A percentile compares a stretch with the other conserved stretches of the same genome.
These are phyloP conservation scores for Channa argus DNA, from an alignment of 2,113 vertebrate species.

Conservation along the genomic window DNA sequence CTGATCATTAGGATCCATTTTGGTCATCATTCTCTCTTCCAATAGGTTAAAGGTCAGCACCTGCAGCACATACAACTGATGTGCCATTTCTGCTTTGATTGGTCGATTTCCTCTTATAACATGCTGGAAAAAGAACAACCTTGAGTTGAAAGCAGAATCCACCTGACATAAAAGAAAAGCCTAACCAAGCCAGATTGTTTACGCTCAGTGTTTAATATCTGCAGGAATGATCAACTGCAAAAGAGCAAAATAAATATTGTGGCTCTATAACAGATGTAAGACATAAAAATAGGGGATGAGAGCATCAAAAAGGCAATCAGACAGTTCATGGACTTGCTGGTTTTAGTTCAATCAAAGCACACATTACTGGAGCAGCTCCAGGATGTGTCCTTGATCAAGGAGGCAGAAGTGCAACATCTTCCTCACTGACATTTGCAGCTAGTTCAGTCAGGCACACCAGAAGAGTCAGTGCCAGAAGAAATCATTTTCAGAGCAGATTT, in stretches of 20 bases:
- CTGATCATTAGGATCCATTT: constrained; percentile 99
- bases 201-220: not conserved
- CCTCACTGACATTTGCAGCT: constrained; percentile 31
- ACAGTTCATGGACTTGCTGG: not conserved
- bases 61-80: constrained; percentile 97
- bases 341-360: not conserved
- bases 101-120: constrained; percentile 97
- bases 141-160: not conserved
- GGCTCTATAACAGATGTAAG: not conserved
- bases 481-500: constrained; percentile 54
- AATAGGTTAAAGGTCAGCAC: constrained; percentile 97
- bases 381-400: constrained; percentile 10
- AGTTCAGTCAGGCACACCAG: constrained; percentile 36
- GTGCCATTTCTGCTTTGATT: constrained; percentile 99
- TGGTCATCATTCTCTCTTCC: constrained; percentile 99
- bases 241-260: not conserved
- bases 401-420: constrained; percentile 22
- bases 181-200: not conserved
- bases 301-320: not conserved
- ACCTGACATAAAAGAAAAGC: not conserved
- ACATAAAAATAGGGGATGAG: not conserved
- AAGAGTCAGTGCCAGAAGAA: constrained; percentile 53
- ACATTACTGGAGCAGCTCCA: constrained; percentile 17
- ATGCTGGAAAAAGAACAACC: constrained; percentile 83
- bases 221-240: not conserved